Base-by-base conservation (phyloP, 2,888 invertebrate genomes). In the Melolontha melolontha region DNA sequence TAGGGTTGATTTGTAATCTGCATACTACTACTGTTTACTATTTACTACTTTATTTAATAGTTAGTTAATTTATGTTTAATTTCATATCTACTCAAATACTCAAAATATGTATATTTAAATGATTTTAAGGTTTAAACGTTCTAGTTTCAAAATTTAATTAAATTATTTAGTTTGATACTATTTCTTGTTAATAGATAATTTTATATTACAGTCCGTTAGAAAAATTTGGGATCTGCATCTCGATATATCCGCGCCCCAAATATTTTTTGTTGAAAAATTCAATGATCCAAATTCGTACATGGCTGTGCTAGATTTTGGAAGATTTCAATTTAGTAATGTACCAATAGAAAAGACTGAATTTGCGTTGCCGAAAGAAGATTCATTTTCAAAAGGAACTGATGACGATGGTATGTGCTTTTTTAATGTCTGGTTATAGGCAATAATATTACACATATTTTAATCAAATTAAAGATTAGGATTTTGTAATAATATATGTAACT, bases 191-290 rank as follows among this genome's bases (percentile, higher is more conserved):
- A 47, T 47, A 11, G 5, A 40, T 22, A 14, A 2, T 65, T 40
- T 59, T 64, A n/a, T n/a, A n/a, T 78, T 77, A 22, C 74, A 90
- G 90, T 85, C 86, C 62, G 87, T 89, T 69, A 86, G 93, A 2
- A 89, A 90, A 16, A 88, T 90, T 12, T 97, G 96, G 96, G 93
- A 94, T 72, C 86, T 97, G 70, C 91, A 95, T 79, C 86, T 97
- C 74, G 95, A 97, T 82, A 93, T 98, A 72, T 94, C 94, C 4
- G 97, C 97, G 1, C 97, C 97, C 0, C 95, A 96, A 81, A 94
- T 98, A 72, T 89, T 97, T 75, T 88, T 97, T 72, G 94, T 95
- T 44, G 95, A 96, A 80, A 88, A 91, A 78, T 91, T 93, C 80
- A 86, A 86, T 55, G 91, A 92, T 75, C 88, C 89, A 64, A 92